phyloP scores from a whole-genome alignment of 2,113 vertebrate species.

The Thalassarche chlororhynchos region DNA sequence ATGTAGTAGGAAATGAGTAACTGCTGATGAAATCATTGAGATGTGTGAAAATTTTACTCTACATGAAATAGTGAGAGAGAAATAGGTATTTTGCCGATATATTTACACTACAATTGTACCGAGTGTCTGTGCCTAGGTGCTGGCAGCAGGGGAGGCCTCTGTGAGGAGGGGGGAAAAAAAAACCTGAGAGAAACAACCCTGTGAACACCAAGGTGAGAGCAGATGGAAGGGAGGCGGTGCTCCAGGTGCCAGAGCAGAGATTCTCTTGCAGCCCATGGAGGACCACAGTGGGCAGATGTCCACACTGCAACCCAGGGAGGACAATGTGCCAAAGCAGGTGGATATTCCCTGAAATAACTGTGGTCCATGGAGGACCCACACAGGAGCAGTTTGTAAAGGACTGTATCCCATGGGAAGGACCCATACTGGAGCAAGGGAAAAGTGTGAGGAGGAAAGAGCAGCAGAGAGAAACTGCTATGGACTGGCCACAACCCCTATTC shows the following conservation, averaged over 20 bases:
- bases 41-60: not conserved
- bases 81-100: not conserved
- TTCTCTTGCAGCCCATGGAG: not conserved
- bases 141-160: not conserved
- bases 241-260: not conserved
- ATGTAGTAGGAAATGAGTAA: not conserved
- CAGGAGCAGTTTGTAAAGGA: not conserved
- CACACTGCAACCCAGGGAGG: not conserved
- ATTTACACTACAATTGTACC: not conserved
- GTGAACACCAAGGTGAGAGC: not conserved
- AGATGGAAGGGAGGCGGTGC: not conserved
- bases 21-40: not conserved
- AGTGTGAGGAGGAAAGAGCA: not conserved
- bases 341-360: not conserved
- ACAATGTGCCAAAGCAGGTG: not conserved
- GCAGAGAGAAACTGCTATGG: not conserved
- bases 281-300: not conserved
- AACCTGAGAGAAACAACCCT: not conserved
- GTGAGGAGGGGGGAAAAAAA: fast-evolving
- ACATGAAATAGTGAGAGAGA: not conserved
- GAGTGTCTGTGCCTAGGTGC: not conserved
- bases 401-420: not conserved
- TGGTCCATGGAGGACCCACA: not conserved
- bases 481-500: not conserved
- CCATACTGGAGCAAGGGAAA: not conserved